These are phyloP conservation scores for Dermolepida albohirtum DNA, from an alignment of 2,888 invertebrate species.

Conservation along the genomic window DNA sequence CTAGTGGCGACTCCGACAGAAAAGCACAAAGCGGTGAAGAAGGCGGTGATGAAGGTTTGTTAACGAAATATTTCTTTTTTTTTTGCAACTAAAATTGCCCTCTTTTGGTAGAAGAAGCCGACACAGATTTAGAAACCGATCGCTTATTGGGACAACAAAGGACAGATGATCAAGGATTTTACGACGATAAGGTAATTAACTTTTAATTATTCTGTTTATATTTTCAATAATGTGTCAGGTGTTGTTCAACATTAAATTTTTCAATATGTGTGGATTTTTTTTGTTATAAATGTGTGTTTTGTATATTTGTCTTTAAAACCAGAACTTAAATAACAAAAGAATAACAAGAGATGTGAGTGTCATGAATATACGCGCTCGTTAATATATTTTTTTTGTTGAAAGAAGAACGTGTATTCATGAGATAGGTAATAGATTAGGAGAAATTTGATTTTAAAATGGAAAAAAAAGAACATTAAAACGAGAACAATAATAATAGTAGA, in stretches of 20 bases:
- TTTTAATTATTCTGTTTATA: background rate
- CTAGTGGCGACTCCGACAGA: constrained; percentile 72
- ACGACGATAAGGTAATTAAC: constrained; percentile 81
- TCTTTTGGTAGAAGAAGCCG: constrained; percentile 80
- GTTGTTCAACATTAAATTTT: constrained; percentile 7
- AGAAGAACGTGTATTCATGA: too few species aligned
- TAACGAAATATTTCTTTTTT: background rate
- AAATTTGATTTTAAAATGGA: too few species aligned
- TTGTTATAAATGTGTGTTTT: background rate
- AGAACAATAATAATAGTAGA: constrained; percentile 14
- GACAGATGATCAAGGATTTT: constrained; percentile 93
- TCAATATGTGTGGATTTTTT: background rate
- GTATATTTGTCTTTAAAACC: too few species aligned
- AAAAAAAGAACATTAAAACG: too few species aligned
- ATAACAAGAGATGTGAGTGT: background rate
- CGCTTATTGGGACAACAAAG: constrained; percentile 93
- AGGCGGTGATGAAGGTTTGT: constrained; percentile 65
- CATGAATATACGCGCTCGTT: background rate
- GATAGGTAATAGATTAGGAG: too few species aligned
- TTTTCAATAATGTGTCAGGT: constrained; percentile 2
- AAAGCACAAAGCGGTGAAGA: constrained; percentile 78
- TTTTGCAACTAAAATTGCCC: background rate
- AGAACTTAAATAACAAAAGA: constrained; percentile 2
- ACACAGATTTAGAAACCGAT: constrained; percentile 98
- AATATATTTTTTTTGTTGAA: too few species aligned